phyloP scores from a whole-genome alignment of 2,113 vertebrate genomes.

The Pogona vitticeps region DNA sequence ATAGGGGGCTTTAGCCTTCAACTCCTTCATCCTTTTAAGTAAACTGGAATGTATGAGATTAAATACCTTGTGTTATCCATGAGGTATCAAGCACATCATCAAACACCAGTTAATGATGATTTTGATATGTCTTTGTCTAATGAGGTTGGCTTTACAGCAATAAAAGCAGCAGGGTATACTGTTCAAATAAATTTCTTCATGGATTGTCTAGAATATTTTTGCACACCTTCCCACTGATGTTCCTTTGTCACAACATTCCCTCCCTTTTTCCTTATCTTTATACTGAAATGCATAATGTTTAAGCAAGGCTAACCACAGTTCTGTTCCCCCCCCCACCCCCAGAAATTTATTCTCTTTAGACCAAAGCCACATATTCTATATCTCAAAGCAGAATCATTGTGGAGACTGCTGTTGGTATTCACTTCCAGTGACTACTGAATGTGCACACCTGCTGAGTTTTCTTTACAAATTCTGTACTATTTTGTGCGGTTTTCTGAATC shows the following conservation, averaged over 20 bases:
- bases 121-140: not conserved
- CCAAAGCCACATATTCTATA: not conserved
- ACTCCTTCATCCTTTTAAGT: not conserved
- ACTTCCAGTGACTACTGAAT: not conserved
- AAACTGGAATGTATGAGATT: not conserved
- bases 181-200: not conserved
- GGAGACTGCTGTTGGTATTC: not conserved
- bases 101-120: not conserved
- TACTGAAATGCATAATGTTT: not conserved
- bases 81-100: not conserved
- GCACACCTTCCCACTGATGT: not conserved
- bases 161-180: not conserved
- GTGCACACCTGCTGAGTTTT: constrained; percentile 50
- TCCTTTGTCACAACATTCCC: not conserved
- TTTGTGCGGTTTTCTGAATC: constrained; percentile 41
- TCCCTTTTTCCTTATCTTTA: not conserved
- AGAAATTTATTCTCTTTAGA: not conserved
- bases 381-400: not conserved
- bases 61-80: not conserved
- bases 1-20: not conserved
- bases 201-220: not conserved
- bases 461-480: constrained; percentile 38
- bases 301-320: not conserved
- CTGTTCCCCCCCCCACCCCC: not conserved
- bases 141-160: not conserved